Conservation (phyloP, 2,888 invertebrate genomes). For the Lasioglossum leucozonium region DNA sequence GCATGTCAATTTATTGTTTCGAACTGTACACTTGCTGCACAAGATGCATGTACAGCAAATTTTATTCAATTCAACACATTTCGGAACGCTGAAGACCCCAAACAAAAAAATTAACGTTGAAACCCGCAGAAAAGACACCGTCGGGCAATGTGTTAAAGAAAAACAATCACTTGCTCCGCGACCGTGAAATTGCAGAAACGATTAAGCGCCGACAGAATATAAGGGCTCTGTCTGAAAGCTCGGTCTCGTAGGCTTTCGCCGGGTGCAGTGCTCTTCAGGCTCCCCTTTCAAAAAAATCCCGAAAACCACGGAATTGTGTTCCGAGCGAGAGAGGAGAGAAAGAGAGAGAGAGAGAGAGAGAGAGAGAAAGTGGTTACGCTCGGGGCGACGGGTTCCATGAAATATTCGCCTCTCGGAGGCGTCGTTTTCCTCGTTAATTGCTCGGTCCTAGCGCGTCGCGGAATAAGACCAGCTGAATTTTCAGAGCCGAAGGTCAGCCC, state of each 20-base stretch:
- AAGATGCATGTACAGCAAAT: too few species aligned
- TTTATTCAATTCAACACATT: too few species aligned
- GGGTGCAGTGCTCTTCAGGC: constrained; percentile 1
- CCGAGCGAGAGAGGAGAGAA: not conserved
- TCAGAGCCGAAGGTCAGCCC: constrained; percentile 11
- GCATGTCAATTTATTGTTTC: too few species aligned
- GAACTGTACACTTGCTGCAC: too few species aligned
- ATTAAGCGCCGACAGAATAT: not conserved
- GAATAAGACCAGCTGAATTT: not conserved
- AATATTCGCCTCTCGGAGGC: not conserved
- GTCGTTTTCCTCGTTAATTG: constrained; percentile 28
- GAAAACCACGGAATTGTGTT: constrained; percentile 10
- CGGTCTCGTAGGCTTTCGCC: not conserved
- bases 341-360: not conserved
- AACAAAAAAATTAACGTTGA: not conserved
- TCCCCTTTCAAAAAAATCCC: constrained; percentile 1
- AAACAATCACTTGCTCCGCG: not conserved
- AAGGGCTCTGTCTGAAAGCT: not conserved
- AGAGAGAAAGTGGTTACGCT: not conserved
- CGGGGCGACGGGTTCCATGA: constrained; percentile 2
- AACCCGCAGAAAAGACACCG: not conserved
- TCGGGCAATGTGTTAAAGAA: not conserved
- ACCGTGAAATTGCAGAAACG: not conserved
- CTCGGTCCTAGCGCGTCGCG: not conserved
- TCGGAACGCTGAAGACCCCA: too few species aligned